A percentile compares a stretch with the other conserved stretches of the same genome.
These are phyloP conservation scores for Sinosuthora webbiana DNA, from an alignment of 2,113 vertebrate species.

Conservation along the genomic window DNA sequence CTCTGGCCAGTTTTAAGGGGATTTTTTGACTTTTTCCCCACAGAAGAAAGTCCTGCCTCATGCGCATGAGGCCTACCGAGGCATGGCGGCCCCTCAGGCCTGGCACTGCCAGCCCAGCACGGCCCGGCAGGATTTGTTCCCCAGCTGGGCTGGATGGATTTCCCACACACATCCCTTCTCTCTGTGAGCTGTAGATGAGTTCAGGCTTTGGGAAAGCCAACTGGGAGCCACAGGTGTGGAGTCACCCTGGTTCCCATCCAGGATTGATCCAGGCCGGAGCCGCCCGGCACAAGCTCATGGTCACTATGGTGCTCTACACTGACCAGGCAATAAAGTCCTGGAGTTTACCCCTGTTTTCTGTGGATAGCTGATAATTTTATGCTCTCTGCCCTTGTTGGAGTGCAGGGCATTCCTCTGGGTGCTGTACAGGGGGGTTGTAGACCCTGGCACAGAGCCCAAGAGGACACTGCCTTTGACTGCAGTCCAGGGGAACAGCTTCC, in stretches of 20 bases:
- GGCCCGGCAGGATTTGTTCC: fast-evolving
- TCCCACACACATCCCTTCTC: not conserved
- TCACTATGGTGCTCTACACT: fast-evolving
- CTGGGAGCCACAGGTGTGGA: fast-evolving
- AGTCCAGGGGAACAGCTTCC: no score
- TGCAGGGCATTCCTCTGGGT: no score
- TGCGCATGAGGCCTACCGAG: no score
- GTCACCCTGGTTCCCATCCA: fast-evolving
- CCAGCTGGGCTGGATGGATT: not conserved
- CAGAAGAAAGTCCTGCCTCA: not conserved
- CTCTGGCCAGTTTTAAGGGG: not conserved
- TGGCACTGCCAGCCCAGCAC: fast-evolving
- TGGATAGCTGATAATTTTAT: not conserved
- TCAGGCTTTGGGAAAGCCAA: not conserved
- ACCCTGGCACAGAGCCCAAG: no score
- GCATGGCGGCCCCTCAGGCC: not conserved
- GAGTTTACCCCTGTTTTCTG: not conserved
- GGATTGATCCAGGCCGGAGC: not conserved
- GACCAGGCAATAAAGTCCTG: fast-evolving
- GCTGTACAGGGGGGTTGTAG: no score
- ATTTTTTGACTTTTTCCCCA: not conserved
- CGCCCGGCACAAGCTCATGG: not conserved
- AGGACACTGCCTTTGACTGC: no score
- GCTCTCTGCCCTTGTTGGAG: not conserved
- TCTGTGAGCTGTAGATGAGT: fast-evolving